phyloP scores from a whole-genome alignment of 2,888 invertebrate species.

The Catotricha subobsoleta region DNA sequence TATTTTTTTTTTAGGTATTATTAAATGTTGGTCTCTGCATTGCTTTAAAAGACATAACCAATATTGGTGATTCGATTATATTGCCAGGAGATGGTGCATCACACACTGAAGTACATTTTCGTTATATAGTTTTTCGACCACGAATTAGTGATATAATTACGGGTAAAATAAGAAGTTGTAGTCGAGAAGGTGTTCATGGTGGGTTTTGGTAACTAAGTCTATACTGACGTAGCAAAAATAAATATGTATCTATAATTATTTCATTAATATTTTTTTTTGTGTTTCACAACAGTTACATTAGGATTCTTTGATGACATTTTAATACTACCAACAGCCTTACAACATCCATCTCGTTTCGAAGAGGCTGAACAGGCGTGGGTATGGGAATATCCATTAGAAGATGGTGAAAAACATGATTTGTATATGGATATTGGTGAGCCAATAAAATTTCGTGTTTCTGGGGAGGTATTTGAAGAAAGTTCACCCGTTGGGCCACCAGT shows the following conservation, averaged over 20 bases:
- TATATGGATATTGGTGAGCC: slow-evolving; percentile 85
- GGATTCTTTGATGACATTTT: slow-evolving; percentile 96
- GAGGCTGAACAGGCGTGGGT: slow-evolving; percentile 88
- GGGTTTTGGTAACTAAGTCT: slow-evolving; percentile 13
- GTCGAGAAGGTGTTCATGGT: slow-evolving; percentile 83
- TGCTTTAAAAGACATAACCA: slow-evolving; percentile 75
- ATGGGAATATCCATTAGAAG: slow-evolving; percentile 82
- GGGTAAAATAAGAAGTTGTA: slow-evolving; percentile 84
- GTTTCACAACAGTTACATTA: slow-evolving; percentile 73
- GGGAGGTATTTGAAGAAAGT: slow-evolving; percentile 78
- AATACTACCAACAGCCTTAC: slow-evolving; percentile 77
- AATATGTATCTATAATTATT: neutral
- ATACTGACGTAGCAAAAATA: neutral
- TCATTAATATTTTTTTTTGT: slow-evolving; percentile 20
- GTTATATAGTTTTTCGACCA: slow-evolving; percentile 89
- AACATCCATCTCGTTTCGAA: slow-evolving; percentile 85
- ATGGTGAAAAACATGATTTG: slow-evolving; percentile 69
- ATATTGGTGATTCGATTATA: slow-evolving; percentile 79
- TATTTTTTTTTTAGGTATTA: slow-evolving; percentile 50
- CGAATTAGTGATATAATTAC: slow-evolving; percentile 83
- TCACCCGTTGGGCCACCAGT: slow-evolving; percentile 56
- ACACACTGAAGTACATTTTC: slow-evolving; percentile 81
- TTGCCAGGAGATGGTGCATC: slow-evolving; percentile 92
- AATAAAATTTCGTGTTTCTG: slow-evolving; percentile 73
- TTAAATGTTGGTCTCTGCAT: slow-evolving; percentile 90